Conservation (phyloP, 2,797 vertebrate species). For the Halcyon smyrnensis region DNA sequence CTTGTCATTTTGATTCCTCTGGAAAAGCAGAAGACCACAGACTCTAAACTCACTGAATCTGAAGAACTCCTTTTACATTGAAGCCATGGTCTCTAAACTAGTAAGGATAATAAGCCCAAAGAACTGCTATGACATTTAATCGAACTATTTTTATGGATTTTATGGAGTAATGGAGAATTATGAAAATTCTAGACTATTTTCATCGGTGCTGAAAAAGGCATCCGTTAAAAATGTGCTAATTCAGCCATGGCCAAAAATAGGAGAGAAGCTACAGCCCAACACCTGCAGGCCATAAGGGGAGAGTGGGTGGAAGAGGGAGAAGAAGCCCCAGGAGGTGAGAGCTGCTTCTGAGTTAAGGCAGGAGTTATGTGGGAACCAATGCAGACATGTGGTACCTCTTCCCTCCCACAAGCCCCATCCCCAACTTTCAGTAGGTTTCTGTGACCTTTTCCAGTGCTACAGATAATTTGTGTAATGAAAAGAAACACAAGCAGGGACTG, state of each 20-base stretch:
- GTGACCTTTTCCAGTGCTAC: not conserved
- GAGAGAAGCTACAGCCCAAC: not conserved
- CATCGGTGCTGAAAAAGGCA: not conserved
- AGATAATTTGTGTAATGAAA: not conserved
- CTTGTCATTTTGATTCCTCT: not conserved
- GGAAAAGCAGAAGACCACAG: not conserved
- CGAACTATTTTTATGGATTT: not conserved
- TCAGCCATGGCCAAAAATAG: conserved; percentile 1
- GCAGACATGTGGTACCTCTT: not conserved
- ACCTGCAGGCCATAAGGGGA: not conserved
- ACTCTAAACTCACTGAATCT: not conserved
- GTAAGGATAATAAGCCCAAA: not conserved
- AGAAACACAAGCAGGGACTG: not conserved
- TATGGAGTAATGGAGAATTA: not conserved
- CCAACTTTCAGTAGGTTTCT: not conserved
- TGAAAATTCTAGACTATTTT: not conserved
- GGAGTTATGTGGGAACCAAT: not conserved
- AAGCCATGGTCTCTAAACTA: not conserved
- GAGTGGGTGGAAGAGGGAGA: not conserved
- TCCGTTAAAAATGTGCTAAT: not conserved
- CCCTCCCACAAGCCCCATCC: not conserved
- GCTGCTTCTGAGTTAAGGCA: not conserved
- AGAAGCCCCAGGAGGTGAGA: not conserved
- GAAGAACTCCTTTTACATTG: not conserved
- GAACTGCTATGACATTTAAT: not conserved